Conservation (phyloP, 2,797 vertebrate genomes). For the Adelosebastes latens region DNA sequence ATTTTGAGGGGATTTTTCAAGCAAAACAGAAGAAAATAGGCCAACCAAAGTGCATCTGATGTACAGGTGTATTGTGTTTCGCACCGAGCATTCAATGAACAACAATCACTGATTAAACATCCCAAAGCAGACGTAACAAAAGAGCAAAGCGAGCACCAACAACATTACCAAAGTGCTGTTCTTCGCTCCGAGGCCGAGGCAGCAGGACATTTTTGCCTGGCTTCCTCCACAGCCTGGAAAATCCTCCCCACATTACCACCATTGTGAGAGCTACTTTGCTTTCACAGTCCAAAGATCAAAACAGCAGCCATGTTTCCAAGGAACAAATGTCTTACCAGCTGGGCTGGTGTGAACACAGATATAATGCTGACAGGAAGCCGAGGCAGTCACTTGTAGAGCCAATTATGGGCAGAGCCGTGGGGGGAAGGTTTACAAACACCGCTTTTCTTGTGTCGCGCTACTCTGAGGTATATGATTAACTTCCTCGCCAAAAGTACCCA, state of each 20-base stretch:
- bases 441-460: conserved; percentile 80
- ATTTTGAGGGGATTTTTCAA: neutral
- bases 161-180: conserved; percentile 35
- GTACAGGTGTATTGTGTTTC: conserved; percentile 27
- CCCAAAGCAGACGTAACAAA: conserved; percentile 45
- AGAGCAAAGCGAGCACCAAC: conserved; percentile 34
- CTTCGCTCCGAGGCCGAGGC: conserved; percentile 44
- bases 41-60: neutral
- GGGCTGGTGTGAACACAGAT: conserved; percentile 82
- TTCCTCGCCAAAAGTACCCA: conserved; percentile 79
- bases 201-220: conserved; percentile 67
- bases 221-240: conserved; percentile 73
- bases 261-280: conserved; percentile 80
- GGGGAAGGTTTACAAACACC: conserved; percentile 84
- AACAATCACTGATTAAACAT: conserved; percentile 40
- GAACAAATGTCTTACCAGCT: conserved; percentile 84
- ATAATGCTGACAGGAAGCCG: conserved; percentile 87
- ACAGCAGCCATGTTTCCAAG: conserved; percentile 81
- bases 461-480: conserved; percentile 86
- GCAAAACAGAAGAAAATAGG: neutral
- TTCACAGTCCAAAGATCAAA: conserved; percentile 89
- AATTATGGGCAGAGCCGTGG: conserved; percentile 79
- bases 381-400: conserved; percentile 85
- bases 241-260: conserved; percentile 77
- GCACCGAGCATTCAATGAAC: neutral